Percentiles rank a stretch among this genome's conserved stretches.
Evolutionary conservation across 2,113 vertebrate genomes (phyloP).

Genomic region (Platichthys flesus): DNA sequence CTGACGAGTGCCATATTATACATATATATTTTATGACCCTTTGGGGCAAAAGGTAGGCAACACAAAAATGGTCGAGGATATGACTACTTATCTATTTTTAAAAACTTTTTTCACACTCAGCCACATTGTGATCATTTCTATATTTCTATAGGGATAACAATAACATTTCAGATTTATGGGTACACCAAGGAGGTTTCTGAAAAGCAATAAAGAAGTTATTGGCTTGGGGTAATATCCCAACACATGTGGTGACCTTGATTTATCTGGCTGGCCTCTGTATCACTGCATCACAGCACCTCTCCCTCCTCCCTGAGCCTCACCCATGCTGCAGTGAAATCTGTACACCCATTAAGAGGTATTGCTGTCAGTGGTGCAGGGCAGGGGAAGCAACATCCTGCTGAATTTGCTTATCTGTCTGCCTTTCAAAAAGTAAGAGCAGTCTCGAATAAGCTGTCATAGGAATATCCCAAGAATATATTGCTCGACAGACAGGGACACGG

Average conservation of each 20-base stretch:
- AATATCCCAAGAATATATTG: slow-evolving; percentile 37
- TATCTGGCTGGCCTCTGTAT: slow-evolving; percentile 73
- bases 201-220: slow-evolving; percentile 83
- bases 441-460: slow-evolving; percentile 51
- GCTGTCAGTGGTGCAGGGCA: slow-evolving; percentile 60
- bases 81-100: slow-evolving; percentile 2
- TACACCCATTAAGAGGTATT: slow-evolving; percentile 69
- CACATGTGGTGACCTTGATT: slow-evolving; percentile 77
- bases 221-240: slow-evolving; percentile 76
- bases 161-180: slow-evolving; percentile 74
- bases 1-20: background rate
- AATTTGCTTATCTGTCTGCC: slow-evolving; percentile 61
- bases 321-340: slow-evolving; percentile 77
- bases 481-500: slow-evolving; percentile 17
- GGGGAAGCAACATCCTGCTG: slow-evolving; percentile 59
- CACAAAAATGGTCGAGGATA: slow-evolving; percentile 7
- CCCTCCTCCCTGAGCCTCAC: slow-evolving; percentile 74
- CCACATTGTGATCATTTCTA: slow-evolving; percentile 29
- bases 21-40: background rate
- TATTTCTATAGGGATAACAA: slow-evolving; percentile 67
- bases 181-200: slow-evolving; percentile 64
- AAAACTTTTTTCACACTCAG: background rate
- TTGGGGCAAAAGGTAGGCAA: slow-evolving; percentile 20
- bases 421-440: slow-evolving; percentile 58
- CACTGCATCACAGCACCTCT: slow-evolving; percentile 64